Evolutionary conservation across 2,113 vertebrate species (phyloP).

Genomic region (Macheiramphus alcinus): DNA sequence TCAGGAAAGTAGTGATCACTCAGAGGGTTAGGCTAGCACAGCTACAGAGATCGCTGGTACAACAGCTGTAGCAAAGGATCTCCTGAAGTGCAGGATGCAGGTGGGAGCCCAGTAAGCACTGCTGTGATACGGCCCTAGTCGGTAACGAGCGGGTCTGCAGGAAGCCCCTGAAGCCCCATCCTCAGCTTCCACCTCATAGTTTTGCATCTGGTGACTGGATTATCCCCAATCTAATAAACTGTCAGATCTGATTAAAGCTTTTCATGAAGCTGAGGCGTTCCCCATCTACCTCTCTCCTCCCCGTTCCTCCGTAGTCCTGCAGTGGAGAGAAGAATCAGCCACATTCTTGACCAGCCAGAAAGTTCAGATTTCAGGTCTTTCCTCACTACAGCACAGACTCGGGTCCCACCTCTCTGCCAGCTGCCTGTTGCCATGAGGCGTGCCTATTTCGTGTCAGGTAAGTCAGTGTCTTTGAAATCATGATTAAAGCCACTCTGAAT

Average conservation of each 20-base stretch:
- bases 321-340: not conserved
- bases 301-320: not conserved
- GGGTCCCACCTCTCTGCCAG: not conserved
- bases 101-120: not conserved
- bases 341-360: not conserved
- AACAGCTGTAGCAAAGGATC: not conserved
- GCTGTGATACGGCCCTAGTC: too few species aligned
- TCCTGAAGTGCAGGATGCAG: not conserved
- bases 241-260: not conserved
- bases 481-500: not conserved
- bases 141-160: rapidly evolving
- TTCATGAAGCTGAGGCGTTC: not conserved
- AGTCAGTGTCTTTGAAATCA: not conserved
- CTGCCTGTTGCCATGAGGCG: not conserved
- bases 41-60: not conserved
- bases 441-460: not conserved
- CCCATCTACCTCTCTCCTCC: not conserved
- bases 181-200: not conserved
- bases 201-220: not conserved
- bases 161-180: not conserved
- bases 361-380: not conserved
- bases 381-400: not conserved
- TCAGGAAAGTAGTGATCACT: not conserved
- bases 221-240: not conserved
- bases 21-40: not conserved